Percentiles rank a stretch among this genome's conserved stretches.
Evolutionary conservation across 2,888 invertebrate genomes (phyloP).

Genomic region (Nasonia oneida): DNA sequence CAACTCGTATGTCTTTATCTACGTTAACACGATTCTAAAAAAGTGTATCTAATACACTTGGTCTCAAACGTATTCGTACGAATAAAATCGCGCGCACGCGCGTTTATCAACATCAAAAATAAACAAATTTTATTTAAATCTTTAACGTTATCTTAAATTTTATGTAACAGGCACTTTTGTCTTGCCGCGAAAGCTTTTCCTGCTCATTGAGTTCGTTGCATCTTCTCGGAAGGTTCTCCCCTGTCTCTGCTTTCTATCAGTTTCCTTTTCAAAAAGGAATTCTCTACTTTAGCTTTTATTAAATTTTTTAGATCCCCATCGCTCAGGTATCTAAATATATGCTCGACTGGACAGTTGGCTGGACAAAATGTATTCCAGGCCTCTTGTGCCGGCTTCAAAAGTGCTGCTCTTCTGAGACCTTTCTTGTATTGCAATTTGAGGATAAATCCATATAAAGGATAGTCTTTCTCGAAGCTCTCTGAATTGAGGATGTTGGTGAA

Average conservation of each 20-base stretch:
- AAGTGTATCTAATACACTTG: background rate
- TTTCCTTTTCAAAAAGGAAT: background rate
- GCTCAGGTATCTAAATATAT: background rate
- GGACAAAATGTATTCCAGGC: background rate
- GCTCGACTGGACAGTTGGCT: background rate
- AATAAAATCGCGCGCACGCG: background rate
- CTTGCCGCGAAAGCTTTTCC: background rate
- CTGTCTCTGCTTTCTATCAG: background rate
- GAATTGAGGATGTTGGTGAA: background rate
- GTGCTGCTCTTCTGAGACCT: background rate
- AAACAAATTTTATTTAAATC: background rate
- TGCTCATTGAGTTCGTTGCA: background rate
- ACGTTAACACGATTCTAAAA: background rate
- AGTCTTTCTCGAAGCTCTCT: background rate
- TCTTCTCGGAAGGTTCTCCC: background rate
- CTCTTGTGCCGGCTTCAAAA: background rate
- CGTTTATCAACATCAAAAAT: background rate
- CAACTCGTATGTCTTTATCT: too few relatives aligned
- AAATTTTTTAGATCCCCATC: background rate
- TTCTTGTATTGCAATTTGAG: constrained; percentile 21
- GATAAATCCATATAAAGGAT: constrained; percentile 13
- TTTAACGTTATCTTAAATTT: background rate
- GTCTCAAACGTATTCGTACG: background rate
- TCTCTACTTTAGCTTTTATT: background rate
- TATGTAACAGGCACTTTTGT: constrained; percentile 7